A percentile compares a stretch with the other conserved stretches of the same genome.
Evolutionary conservation across 1,140 invertebrate species (phyloP).

Genomic region (Papilio polyxenes): DNA sequence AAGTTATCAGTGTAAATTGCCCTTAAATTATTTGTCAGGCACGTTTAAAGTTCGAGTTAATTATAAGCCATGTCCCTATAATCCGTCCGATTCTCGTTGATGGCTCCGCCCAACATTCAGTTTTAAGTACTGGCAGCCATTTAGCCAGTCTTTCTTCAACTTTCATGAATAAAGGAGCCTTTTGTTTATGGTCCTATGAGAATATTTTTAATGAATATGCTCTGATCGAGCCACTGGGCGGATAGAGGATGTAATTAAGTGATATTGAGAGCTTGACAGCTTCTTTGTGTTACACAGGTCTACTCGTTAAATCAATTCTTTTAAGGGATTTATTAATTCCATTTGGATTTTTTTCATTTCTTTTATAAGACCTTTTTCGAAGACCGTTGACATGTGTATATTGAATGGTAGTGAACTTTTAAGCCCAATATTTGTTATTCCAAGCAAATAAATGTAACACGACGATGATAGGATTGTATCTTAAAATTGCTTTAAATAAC

Average conservation of each 20-base stretch:
- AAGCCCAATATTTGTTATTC: background rate
- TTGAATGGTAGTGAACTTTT: background rate
- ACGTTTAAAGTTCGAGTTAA: conserved; percentile 52
- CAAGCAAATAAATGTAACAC: background rate
- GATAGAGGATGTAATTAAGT: conserved; percentile 71
- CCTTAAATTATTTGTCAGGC: conserved; percentile 36
- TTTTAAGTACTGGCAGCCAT: conserved; percentile 58
- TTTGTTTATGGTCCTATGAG: conserved; percentile 74
- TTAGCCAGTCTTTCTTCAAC: conserved; percentile 58
- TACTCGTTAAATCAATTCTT: conserved; percentile 37
- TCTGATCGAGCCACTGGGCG: conserved; percentile 59
- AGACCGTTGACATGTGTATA: background rate
- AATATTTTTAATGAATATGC: conserved; percentile 65
- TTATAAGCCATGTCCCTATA: conserved; percentile 67
- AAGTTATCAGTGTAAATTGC: background rate
- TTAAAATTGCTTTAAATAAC: background rate
- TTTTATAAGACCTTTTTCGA: background rate
- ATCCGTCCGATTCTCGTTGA: conserved; percentile 59
- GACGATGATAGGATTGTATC: background rate
- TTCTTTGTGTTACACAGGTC: conserved; percentile 39
- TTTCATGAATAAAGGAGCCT: conserved; percentile 58
- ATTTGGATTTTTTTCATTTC: conserved; percentile 22
- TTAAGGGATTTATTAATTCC: conserved; percentile 41
- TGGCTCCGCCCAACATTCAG: conserved; percentile 63
- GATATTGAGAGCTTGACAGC: conserved; percentile 51